Conservation (phyloP, 2,797 vertebrate species). For the Betta splendens region DNA sequence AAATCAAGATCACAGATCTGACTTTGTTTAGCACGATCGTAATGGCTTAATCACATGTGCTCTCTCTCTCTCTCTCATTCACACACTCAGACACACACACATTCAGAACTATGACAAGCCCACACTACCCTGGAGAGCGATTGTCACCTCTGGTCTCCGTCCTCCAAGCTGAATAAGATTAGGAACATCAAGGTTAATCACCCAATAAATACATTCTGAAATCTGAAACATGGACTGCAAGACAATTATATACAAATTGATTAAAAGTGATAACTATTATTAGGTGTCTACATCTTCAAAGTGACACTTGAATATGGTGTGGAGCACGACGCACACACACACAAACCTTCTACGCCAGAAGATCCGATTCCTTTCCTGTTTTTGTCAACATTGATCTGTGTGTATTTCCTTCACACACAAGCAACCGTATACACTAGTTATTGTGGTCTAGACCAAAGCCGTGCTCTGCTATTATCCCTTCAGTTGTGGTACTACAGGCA, state of each 20-base stretch:
- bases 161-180: conserved; percentile 50
- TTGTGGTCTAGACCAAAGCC: conserved; percentile 54
- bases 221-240: conserved; percentile 65
- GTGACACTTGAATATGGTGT: conserved; percentile 58
- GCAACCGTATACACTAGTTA: conserved; percentile 71
- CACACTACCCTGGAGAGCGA: conserved; percentile 49
- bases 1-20: conserved; percentile 51
- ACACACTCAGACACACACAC: background rate
- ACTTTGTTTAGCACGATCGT: conserved; percentile 39
- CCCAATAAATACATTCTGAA: conserved; percentile 85
- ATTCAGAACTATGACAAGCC: conserved; percentile 15
- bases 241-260: conserved; percentile 76
- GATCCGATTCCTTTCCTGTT: background rate
- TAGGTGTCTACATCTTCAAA: conserved; percentile 71
- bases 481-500: conserved; percentile 68
- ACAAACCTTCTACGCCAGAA: conserved; percentile 35
- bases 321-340: conserved; percentile 43
- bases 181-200: conserved; percentile 66
- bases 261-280: conserved; percentile 49
- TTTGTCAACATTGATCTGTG: background rate
- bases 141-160: conserved; percentile 53
- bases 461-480: conserved; percentile 47
- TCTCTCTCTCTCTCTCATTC: conserved; percentile 6
- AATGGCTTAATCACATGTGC: conserved; percentile 53
- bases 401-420: conserved; percentile 11